Evolutionary conservation across 1,140 invertebrate species (phyloP), one percentile per base, ranked within the genome.

Genomic region (Formica selysi): DNA sequence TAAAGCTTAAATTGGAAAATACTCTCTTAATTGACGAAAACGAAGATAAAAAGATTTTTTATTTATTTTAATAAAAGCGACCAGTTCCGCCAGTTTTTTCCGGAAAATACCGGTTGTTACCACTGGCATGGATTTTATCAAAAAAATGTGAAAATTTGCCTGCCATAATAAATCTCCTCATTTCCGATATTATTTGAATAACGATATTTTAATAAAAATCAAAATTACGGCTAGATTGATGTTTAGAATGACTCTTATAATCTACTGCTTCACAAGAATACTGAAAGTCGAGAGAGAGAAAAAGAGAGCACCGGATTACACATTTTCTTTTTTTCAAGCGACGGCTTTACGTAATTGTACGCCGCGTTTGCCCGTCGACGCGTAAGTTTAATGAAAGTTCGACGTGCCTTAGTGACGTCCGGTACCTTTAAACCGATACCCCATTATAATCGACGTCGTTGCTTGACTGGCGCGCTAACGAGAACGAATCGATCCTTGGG

Each of bases 341-440:
- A n/a, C 26, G 2, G n/a, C 38, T 41, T 83, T 54, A 54, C 29
- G 79, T 83, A 83, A 83, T 83, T 38, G 38, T 83, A 83, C 26
- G 54, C 48, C 22, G 51, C 16, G 16, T 51, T 41, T 32, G 22
- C 6, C 19, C 44, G 38, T 54, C 38, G 26, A 36, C 13, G 11
- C 26, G 76, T 29, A 90, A 90, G 87, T 91, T 89, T 91, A 90
- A 91, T 87, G 89, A 89, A 91, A 91, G 87, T 91, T 90, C 16
- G 51, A n/a, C 48, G 64, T 51, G 36, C 32, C 29, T 38, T 62
- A 16, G 62, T 62, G 61, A 38, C 65, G 74, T n/a, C 32, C 16
- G n/a, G 41, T 76, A 89, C 11, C 70, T 76, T 89, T 89, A 86
- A 89, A 74, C 76, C 87, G 73, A 90, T 90, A 90, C 62, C 81